Evolutionary conservation across 2,797 vertebrate genomes (phyloP).

Genomic region (Nasua narica): DNA sequence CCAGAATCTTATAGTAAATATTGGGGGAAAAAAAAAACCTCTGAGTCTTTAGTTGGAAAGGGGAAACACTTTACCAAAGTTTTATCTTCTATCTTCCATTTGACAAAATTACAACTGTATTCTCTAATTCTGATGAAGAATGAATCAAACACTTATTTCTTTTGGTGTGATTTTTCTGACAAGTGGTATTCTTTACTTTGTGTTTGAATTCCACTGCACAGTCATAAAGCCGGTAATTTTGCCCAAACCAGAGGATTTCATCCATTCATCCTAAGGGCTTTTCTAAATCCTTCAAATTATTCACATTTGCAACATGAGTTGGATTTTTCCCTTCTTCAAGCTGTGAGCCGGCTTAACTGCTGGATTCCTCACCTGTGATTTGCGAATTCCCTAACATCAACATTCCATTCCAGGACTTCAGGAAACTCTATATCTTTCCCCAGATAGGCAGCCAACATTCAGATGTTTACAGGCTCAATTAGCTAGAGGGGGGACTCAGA

Average conservation of each 20-base stretch:
- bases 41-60: not conserved
- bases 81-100: not conserved
- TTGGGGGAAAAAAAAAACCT: rapidly evolving
- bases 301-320: not conserved
- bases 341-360: not conserved
- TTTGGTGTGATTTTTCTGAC: not conserved
- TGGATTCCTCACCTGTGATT: not conserved
- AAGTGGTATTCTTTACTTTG: not conserved
- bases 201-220: not conserved
- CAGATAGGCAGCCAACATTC: not conserved
- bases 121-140: not conserved
- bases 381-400: not conserved
- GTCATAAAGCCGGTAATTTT: not conserved
- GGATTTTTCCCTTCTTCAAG: not conserved
- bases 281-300: not conserved
- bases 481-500: not conserved
- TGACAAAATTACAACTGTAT: not conserved
- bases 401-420: not conserved
- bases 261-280: not conserved
- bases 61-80: not conserved
- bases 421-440: not conserved
- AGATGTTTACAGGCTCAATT: not conserved
- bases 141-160: not conserved
- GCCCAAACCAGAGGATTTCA: not conserved
- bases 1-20: not conserved